Evolutionary conservation across 2,797 vertebrate genomes (phyloP).

Genomic region (Falco columbarius): DNA sequence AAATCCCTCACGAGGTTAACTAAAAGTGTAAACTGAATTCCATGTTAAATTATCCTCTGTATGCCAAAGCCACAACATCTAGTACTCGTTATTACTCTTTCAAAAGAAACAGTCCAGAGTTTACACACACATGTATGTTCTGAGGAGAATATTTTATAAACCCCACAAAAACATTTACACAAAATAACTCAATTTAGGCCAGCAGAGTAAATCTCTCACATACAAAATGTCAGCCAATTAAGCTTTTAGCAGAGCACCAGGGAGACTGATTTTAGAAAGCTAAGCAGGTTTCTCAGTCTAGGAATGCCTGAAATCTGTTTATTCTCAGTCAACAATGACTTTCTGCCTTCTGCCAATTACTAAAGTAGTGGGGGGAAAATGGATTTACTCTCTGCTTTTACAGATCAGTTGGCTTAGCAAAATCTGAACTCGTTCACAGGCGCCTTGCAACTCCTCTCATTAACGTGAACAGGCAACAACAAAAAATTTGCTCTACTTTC

Average conservation of each 20-base stretch:
- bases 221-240: conserved; percentile 70
- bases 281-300: conserved; percentile 70
- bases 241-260: conserved; percentile 59
- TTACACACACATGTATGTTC: conserved; percentile 35
- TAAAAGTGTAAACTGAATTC: conserved; percentile 62
- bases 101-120: conserved; percentile 59
- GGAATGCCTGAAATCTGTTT: conserved; percentile 67
- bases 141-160: conserved; percentile 58
- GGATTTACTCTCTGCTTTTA: conserved; percentile 52
- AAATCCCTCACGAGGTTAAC: conserved; percentile 30
- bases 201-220: conserved; percentile 59
- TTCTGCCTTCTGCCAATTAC: conserved; percentile 67
- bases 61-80: conserved; percentile 63
- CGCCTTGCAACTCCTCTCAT: neutral
- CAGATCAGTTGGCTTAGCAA: conserved; percentile 44
- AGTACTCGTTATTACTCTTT: conserved; percentile 42
- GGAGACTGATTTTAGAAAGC: conserved; percentile 57
- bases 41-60: conserved; percentile 39
- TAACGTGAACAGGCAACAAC: neutral
- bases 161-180: conserved; percentile 56
- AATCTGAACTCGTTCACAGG: conserved; percentile 7
- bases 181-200: conserved; percentile 64
- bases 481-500: neutral
- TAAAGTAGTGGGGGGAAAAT: conserved; percentile 11
- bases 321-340: conserved; percentile 68